A percentile compares a stretch with the other conserved stretches of the same genome.
Evolutionary conservation across 2,113 vertebrate genomes (phyloP).

Genomic region (Phyllostomus discolor): DNA sequence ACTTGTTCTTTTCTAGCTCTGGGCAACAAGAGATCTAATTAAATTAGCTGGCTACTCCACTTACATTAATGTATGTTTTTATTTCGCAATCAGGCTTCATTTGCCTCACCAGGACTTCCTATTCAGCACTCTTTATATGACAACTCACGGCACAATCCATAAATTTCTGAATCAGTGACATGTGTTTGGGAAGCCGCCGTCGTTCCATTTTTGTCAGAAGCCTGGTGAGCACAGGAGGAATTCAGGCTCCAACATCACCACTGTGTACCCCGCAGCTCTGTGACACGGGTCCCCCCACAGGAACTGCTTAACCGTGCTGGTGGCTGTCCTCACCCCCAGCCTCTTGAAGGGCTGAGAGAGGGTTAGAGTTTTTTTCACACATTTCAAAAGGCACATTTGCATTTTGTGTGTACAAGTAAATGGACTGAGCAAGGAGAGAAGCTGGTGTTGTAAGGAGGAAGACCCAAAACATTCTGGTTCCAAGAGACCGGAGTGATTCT

Average conservation of each 20-base stretch:
- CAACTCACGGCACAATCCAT: neutral
- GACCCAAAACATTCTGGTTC: neutral
- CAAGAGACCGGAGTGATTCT: neutral
- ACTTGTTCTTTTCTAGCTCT: neutral
- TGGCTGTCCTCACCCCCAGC: neutral
- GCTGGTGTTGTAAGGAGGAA: neutral
- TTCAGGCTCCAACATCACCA: neutral
- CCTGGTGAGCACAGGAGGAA: neutral
- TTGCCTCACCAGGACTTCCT: neutral
- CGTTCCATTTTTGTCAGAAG: neutral
- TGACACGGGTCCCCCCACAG: neutral
- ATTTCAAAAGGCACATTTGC: neutral
- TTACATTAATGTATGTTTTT: neutral
- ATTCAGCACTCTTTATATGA: neutral
- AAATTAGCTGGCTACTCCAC: neutral
- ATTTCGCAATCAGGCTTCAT: neutral
- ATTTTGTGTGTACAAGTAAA: neutral
- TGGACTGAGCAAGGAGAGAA: neutral
- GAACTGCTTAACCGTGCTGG: neutral
- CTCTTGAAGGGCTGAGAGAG: neutral
- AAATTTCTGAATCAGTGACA: neutral
- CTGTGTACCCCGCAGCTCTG: rapidly evolving
- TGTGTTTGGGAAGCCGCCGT: neutral
- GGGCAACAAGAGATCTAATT: neutral
- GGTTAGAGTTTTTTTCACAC: neutral